Conservation (phyloP, 2,888 invertebrate genomes). For the Choristoneura rosaceana region DNA sequence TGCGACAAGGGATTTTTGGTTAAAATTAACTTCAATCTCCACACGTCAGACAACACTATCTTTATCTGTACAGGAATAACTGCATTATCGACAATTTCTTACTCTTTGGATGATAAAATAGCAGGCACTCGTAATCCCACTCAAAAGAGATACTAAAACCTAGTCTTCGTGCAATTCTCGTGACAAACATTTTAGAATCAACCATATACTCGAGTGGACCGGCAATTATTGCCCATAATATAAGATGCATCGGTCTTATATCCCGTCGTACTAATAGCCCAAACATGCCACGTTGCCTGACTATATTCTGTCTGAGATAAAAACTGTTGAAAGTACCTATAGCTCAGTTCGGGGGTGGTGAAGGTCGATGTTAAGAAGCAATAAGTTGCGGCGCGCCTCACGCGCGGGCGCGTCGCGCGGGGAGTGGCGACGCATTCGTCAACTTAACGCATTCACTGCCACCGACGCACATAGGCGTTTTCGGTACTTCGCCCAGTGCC, state of each 20-base stretch:
- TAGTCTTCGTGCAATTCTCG: not conserved
- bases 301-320: no score
- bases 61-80: no score
- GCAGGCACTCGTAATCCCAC: not conserved
- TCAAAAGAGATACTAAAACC: not conserved
- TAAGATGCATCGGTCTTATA: not conserved
- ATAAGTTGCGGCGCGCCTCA: not conserved
- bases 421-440: no score
- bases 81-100: no score
- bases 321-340: no score
- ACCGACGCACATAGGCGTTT: no score
- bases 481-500: no score
- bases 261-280: not conserved
- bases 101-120: no score
- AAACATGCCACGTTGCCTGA: not conserved
- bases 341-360: not conserved
- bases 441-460: no score
- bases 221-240: not conserved
- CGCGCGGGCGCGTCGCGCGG: no score
- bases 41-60: no score
- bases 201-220: not conserved
- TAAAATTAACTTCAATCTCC: not conserved
- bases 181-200: not conserved
- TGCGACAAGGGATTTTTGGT: not conserved
- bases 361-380: slow-evolving; percentile 7